Percentiles rank a stretch among this genome's conserved stretches.
Evolutionary conservation across 1,140 invertebrate genomes (phyloP).

Genomic region (Drosophila virilis): DNA sequence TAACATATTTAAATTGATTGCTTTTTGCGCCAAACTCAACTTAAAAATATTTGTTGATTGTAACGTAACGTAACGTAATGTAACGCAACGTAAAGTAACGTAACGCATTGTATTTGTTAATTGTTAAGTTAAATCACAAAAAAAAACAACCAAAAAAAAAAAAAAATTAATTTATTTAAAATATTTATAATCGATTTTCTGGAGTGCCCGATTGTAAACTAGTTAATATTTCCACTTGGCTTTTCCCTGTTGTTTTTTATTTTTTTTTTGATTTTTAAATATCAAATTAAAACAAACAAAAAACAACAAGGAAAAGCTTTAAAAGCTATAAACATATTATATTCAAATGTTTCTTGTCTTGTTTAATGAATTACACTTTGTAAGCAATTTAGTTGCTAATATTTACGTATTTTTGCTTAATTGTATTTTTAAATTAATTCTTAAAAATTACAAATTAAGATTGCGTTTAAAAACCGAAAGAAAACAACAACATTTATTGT

Average conservation of each 20-base stretch:
- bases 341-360: conserved; percentile 15
- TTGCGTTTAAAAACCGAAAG: conserved; percentile 9
- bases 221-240: conserved; percentile 22
- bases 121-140: conserved; percentile 9
- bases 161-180: background rate
- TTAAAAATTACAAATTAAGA: conserved; percentile 76
- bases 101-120: conserved; percentile 28
- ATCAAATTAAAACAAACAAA: background rate
- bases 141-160: conserved; percentile 2
- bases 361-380: conserved; percentile 16
- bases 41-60: conserved; percentile 44
- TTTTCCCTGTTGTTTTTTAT: conserved; percentile 8
- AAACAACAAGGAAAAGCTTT: conserved; percentile 14
- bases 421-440: conserved; percentile 82
- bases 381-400: conserved; percentile 21
- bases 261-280: background rate
- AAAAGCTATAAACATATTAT: background rate
- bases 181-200: too few relatives aligned
- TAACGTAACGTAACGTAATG: conserved; percentile 43
- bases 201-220: conserved; percentile 22
- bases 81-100: conserved; percentile 37
- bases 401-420: conserved; percentile 53
- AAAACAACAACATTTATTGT: conserved; percentile 20
- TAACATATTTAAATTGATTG: background rate
- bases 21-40: conserved; percentile 9